phyloP scores from a whole-genome alignment of 2,113 vertebrate species.

The Cathartes aura region DNA sequence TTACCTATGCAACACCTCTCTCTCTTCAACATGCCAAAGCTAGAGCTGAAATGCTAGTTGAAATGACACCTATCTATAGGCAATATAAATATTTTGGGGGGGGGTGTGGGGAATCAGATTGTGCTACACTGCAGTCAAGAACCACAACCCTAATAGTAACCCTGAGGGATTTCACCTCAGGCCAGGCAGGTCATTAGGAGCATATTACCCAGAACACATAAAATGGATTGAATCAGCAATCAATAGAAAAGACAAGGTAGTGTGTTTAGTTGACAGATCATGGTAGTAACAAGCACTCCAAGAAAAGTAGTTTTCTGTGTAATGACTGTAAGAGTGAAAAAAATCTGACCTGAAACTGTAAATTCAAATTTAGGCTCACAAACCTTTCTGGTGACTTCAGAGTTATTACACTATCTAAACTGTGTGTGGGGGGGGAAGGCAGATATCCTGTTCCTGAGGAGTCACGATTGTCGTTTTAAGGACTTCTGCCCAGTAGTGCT shows the following conservation, averaged over 20 bases:
- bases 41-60: background rate
- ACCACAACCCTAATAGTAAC: background rate
- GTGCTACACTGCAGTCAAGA: background rate
- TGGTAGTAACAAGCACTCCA: background rate
- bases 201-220: background rate
- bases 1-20: background rate
- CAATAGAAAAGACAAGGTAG: background rate
- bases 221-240: background rate
- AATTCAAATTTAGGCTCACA: background rate
- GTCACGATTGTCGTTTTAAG: background rate
- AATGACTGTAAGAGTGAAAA: background rate
- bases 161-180: background rate
- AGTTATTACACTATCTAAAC: background rate
- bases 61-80: background rate
- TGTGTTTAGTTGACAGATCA: background rate
- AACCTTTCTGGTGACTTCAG: background rate
- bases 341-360: background rate
- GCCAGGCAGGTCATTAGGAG: background rate
- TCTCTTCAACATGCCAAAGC: background rate
- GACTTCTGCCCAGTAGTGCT: background rate
- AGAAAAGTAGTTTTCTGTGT: background rate
- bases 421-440: accelerated
- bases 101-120: background rate
- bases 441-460: background rate
- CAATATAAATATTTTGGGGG: background rate